A percentile compares a stretch with the other conserved stretches of the same genome.
Evolutionary conservation across 2,888 invertebrate species (phyloP).

Genomic region (Calameuta idolon): DNA sequence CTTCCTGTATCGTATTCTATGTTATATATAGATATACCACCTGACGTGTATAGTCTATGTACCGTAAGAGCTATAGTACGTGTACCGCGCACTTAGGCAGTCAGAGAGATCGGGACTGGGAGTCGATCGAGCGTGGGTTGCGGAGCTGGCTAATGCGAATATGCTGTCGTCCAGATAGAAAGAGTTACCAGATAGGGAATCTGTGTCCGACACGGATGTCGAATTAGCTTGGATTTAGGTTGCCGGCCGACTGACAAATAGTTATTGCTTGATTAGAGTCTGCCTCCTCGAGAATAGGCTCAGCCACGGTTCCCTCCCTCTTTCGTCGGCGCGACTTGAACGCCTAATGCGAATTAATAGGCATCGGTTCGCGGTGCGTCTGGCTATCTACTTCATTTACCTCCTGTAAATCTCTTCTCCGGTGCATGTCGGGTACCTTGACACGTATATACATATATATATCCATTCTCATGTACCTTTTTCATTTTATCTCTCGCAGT

Average conservation of each 20-base stretch:
- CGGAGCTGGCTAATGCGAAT: slow-evolving; percentile 66
- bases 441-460: neutral
- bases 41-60: neutral
- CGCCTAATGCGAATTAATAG: neutral
- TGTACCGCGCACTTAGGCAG: neutral
- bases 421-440: neutral
- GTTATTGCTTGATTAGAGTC: slow-evolving; percentile 66
- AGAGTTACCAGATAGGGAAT: slow-evolving; percentile 67
- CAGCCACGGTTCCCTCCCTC: neutral
- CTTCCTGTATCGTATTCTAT: neutral
- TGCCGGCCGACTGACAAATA: slow-evolving; percentile 67
- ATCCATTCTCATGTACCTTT: neutral
- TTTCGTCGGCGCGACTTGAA: neutral
- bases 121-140: slow-evolving; percentile 66
- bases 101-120: slow-evolving; percentile 37
- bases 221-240: slow-evolving; percentile 68
- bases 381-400: neutral
- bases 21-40: neutral
- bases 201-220: slow-evolving; percentile 68
- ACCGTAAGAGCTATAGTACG: neutral
- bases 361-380: slow-evolving; percentile 7
- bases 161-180: slow-evolving; percentile 68
- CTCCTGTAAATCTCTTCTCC: neutral
- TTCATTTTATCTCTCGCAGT: neutral
- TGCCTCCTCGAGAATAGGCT: slow-evolving; percentile 30